Conservation (phyloP, 2,888 invertebrate genomes). For the Parelbella ahira region DNA sequence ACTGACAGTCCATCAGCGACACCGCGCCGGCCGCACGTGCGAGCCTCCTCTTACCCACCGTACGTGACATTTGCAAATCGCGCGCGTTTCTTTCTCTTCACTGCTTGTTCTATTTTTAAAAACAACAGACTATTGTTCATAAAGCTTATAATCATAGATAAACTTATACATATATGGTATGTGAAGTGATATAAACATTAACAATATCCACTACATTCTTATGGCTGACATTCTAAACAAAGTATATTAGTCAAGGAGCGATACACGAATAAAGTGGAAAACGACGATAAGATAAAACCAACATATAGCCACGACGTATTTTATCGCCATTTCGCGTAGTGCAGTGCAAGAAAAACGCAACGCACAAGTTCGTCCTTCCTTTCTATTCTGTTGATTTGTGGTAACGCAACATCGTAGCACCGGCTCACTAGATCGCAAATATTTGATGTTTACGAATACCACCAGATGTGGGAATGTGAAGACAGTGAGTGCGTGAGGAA, state of each 20-base stretch:
- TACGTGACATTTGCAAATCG: too few species aligned
- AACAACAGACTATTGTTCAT: too few species aligned
- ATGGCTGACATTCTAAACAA: constrained; percentile 40
- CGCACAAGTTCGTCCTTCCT: constrained; percentile 58
- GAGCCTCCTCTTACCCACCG: constrained; percentile 8
- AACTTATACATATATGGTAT: too few species aligned
- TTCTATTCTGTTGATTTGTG: constrained; percentile 45
- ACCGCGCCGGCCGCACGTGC: constrained; percentile 48
- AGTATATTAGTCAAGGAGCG: constrained; percentile 53
- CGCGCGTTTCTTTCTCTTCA: too few species aligned
- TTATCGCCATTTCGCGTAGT: constrained; percentile 50
- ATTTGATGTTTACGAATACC: constrained; percentile 31
- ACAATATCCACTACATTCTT: constrained; percentile 30
- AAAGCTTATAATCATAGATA: too few species aligned
- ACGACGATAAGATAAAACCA: constrained; percentile 67
- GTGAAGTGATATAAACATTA: constrained; percentile 31
- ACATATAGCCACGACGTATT: constrained; percentile 42
- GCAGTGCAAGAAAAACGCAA: constrained; percentile 42
- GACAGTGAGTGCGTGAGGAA: constrained; percentile 38
- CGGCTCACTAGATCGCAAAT: constrained; percentile 37
- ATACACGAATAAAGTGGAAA: constrained; percentile 52
- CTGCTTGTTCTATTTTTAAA: too few species aligned
- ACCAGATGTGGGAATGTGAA: constrained; percentile 49
- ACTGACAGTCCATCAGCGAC: constrained; percentile 47
- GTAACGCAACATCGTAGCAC: constrained; percentile 36